Conservation (phyloP, 2,888 invertebrate species). For the Drosophila fungiperda region DNA sequence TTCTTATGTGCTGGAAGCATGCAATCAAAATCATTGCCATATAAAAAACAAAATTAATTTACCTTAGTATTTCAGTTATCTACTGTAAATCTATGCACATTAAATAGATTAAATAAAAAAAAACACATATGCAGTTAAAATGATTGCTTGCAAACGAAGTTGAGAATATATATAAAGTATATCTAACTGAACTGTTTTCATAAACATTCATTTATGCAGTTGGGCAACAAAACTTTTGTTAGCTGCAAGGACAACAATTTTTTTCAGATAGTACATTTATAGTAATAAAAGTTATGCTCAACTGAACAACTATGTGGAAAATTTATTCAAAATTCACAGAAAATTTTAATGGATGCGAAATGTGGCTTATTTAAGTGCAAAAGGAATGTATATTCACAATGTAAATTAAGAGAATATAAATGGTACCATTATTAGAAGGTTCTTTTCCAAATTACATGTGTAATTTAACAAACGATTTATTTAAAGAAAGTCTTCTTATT, state of each 20-base stretch:
- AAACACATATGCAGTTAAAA: conserved; percentile 14
- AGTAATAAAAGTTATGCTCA: conserved; percentile 45
- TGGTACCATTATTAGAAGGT: background rate
- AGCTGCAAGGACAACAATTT: conserved; percentile 16
- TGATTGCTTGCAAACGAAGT: conserved; percentile 1
- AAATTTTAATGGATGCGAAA: conserved; percentile 41
- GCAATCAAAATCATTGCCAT: conserved; percentile 17
- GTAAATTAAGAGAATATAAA: background rate
- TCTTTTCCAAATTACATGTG: background rate
- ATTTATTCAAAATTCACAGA: conserved; percentile 53
- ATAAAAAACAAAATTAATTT: conserved; percentile 4
- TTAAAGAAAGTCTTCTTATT: background rate
- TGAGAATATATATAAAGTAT: conserved; percentile 1
- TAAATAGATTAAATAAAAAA: conserved; percentile 4
- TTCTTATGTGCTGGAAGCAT: conserved; percentile 35
- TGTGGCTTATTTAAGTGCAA: conserved; percentile 35
- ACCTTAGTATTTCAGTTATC: background rate
- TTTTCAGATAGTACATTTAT: conserved; percentile 48
- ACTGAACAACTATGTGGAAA: conserved; percentile 44
- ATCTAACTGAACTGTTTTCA: conserved; percentile 8
- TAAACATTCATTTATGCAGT: conserved; percentile 6
- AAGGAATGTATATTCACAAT: conserved; percentile 15
- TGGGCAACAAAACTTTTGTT: conserved; percentile 43
- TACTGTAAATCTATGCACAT: conserved; percentile 3
- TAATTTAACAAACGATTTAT: background rate